A percentile compares a stretch with the other conserved stretches of the same genome.
Conservation (phyloP, 2,888 invertebrate species). For the Mythimna pallens region DNA sequence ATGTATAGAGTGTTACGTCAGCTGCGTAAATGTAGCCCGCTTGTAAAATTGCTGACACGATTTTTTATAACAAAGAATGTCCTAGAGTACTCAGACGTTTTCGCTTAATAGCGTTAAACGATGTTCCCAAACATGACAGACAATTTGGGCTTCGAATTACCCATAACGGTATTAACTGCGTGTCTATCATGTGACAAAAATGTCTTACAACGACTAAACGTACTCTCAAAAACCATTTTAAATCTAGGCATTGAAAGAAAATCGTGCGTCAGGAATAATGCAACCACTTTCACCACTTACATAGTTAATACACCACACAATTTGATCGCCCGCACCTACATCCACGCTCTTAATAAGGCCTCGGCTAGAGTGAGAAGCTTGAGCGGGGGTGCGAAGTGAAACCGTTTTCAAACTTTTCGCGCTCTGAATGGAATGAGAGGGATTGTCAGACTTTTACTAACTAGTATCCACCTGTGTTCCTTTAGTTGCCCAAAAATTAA, state of each 20-base stretch:
- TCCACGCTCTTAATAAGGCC: constrained; percentile 33
- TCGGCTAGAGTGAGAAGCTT: background rate
- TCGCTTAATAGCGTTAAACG: background rate
- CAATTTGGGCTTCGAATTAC: background rate
- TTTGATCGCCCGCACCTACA: constrained; percentile 27
- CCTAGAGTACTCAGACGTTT: background rate
- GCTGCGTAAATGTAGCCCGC: too few relatives aligned
- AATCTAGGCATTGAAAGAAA: constrained; percentile 40
- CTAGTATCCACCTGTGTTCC: too few relatives aligned
- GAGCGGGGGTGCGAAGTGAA: background rate
- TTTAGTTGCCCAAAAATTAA: too few relatives aligned
- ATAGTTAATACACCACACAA: constrained; percentile 29
- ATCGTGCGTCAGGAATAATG: constrained; percentile 41
- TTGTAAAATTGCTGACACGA: too few relatives aligned
- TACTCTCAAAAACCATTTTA: constrained; percentile 24
- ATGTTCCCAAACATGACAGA: background rate
- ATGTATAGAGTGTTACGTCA: too few relatives aligned
- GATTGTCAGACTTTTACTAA: too few relatives aligned
- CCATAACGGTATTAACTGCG: background rate
- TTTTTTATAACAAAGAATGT: too few relatives aligned
- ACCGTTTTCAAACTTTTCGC: background rate
- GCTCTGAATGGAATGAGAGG: too few relatives aligned
- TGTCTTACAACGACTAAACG: background rate
- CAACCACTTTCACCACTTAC: constrained; percentile 35
- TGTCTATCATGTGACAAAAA: constrained; percentile 21